Evolutionary conservation across 2,888 invertebrate genomes (phyloP).

Genomic region (Chesias legatella): DNA sequence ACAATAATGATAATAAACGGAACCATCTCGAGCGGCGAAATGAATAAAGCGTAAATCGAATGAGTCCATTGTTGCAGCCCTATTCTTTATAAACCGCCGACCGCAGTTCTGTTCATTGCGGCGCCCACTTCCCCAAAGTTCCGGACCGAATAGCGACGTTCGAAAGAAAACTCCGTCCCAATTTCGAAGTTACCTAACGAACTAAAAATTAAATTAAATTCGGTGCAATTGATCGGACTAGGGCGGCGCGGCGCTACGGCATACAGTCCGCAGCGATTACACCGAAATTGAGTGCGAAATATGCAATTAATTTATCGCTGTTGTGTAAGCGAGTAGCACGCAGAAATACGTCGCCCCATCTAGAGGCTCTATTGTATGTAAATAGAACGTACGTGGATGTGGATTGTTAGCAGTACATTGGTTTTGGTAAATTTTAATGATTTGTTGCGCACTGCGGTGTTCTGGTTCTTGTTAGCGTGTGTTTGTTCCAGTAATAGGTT

Average conservation of each 20-base stretch:
- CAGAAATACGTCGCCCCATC: conserved; percentile 43
- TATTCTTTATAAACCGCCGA: conserved; percentile 53
- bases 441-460: conserved; percentile 60
- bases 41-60: conserved; percentile 57
- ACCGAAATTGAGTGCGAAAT: conserved; percentile 29
- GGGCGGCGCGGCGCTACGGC: conserved; percentile 31
- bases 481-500: conserved; percentile 22
- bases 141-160: conserved; percentile 55
- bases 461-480: conserved; percentile 35
- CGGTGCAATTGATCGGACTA: conserved; percentile 35
- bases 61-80: conserved; percentile 52
- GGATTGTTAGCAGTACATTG: conserved; percentile 54
- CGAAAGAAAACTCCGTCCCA: conserved; percentile 47
- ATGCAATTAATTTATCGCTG: conserved; percentile 33
- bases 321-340: conserved; percentile 17
- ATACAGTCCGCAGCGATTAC: conserved; percentile 30
- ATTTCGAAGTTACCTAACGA: conserved; percentile 48
- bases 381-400: conserved; percentile 49
- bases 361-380: conserved; percentile 41
- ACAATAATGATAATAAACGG: conserved; percentile 49
- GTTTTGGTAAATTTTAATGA: conserved; percentile 66
- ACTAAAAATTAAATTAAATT: conserved; percentile 51
- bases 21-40: conserved; percentile 40
- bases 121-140: conserved; percentile 48
- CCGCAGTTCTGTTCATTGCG: conserved; percentile 52